Evolutionary conservation across 2,888 invertebrate species (phyloP).

Genomic region (Pinctada fucata): DNA sequence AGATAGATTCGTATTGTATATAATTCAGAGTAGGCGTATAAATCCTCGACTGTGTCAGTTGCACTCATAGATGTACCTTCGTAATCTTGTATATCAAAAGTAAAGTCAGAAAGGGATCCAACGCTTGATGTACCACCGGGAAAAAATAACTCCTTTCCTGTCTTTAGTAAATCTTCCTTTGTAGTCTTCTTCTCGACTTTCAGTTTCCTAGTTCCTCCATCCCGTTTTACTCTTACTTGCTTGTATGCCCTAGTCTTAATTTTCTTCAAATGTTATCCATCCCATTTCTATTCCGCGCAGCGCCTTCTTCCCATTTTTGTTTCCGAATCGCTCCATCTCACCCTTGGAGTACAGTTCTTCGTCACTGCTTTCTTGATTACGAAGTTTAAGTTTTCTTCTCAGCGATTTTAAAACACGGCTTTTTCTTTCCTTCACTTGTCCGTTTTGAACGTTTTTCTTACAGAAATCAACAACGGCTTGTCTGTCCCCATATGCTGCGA

Average conservation of each 20-base stretch:
- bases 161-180: background rate
- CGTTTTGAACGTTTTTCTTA: background rate
- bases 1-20: background rate
- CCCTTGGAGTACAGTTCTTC: background rate
- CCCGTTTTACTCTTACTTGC: background rate
- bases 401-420: background rate
- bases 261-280: background rate
- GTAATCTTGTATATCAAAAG: background rate
- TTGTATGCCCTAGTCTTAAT: background rate
- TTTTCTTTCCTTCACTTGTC: background rate
- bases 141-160: background rate
- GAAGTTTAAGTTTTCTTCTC: background rate
- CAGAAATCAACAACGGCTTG: background rate
- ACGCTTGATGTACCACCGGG: background rate
- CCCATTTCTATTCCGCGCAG: background rate
- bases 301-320: conserved; percentile 1
- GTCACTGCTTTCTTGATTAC: background rate
- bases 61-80: background rate
- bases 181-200: background rate
- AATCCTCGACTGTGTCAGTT: background rate
- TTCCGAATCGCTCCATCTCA: background rate
- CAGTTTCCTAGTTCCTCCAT: background rate
- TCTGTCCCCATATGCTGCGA: background rate
- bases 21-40: background rate
- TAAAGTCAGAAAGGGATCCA: background rate